Base-by-base conservation (phyloP, 1,140 invertebrate genomes). In the Parasteatoda tepidariorum region DNA sequence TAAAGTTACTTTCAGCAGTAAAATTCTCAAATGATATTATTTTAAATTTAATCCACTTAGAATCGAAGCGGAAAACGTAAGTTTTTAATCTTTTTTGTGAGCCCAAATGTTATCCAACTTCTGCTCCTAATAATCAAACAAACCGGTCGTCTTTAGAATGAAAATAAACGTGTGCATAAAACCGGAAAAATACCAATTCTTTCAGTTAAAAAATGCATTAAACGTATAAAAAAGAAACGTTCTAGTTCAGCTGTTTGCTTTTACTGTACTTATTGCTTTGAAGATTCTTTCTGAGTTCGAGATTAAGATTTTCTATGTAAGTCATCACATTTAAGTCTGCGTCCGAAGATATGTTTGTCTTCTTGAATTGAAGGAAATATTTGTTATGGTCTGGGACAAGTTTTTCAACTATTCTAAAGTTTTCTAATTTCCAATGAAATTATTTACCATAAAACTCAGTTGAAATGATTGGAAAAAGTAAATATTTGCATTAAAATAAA, bases 61-160 rank as follows among this genome's bases (percentile, higher is more conserved):
- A 67, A 38, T 38, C 41, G 33, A 67, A 67, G 34, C 24, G 66
- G 31, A 66, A 67, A 38, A 67, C 7, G 22, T 34, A 33, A 66
- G 22, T 67, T 34, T 38, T 31, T 34, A 67, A 67, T 41, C 33
- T 38, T 67, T 67, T 66, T 41, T 41, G 24, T 22, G 13, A 28
- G 24, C 34, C 13, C 13, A 6, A 13, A 41, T 41, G 26, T 22
- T 67, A 41, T 24, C 33, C 66, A 24, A 67, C 34, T 41, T 38
- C 34, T 67, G 34, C 34, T 66, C 34, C 34, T 33, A 67, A 67
- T 38, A 67, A 67, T 41, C 66, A 66, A 66, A 31, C 62, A 66
- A 66, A 66, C 62, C 34, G 24, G 5, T 66, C 13, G 62, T n/a
- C 5, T 66, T 66, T 22, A 31, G 18, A 24, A 66, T 31, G 26